Evolutionary conservation across 2,797 vertebrate genomes (phyloP).

Genomic region (Myiotriccus ornatus): DNA sequence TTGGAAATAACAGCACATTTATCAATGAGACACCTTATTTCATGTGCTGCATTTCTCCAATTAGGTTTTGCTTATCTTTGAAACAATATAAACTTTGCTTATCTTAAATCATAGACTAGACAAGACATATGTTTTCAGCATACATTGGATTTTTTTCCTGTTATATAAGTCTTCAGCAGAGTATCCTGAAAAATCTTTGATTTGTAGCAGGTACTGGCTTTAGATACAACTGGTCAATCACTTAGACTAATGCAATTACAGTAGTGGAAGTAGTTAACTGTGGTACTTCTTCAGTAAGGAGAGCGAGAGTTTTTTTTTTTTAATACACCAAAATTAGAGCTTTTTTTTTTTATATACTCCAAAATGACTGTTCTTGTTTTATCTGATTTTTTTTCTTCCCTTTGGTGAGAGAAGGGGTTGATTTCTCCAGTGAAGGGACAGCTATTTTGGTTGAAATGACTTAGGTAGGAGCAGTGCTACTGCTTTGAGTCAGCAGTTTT

Average conservation of each 20-base stretch:
- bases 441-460: neutral
- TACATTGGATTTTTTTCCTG: neutral
- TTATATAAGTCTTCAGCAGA: neutral
- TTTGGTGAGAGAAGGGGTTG: neutral
- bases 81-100: neutral
- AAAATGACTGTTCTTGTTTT: neutral
- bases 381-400: no score
- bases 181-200: neutral
- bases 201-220: neutral
- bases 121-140: neutral
- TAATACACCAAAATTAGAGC: neutral
- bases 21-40: neutral
- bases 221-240: neutral
- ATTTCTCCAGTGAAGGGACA: neutral
- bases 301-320: neutral
- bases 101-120: neutral
- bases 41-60: neutral
- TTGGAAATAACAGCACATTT: neutral
- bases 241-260: neutral
- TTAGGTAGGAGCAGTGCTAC: neutral
- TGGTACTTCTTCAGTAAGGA: neutral
- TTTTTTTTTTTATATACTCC: neutral
- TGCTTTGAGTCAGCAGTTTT: neutral
- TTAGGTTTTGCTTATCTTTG: slow-evolving; percentile 13
- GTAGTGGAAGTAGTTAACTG: neutral